phyloP scores from a whole-genome alignment of 2,888 invertebrate genomes.

The Steinernema scapterisci region DNA sequence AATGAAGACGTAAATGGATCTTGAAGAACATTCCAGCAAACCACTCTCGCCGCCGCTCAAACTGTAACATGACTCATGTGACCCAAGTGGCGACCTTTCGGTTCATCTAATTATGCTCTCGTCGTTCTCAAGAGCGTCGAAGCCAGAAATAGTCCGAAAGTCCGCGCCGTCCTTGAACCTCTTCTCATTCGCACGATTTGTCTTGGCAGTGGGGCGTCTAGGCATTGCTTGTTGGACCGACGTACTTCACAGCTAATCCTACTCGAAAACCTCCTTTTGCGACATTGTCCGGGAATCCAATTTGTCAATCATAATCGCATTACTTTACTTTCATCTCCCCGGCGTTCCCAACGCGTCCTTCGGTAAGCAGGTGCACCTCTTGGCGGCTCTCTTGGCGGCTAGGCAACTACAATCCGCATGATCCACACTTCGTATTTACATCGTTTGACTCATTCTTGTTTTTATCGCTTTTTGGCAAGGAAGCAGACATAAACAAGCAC shows the following conservation, averaged over 20 bases:
- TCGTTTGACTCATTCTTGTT: neutral
- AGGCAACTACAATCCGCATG: neutral
- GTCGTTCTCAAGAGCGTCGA: neutral
- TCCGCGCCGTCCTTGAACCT: neutral
- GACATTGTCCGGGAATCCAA: neutral
- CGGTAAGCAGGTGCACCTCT: neutral
- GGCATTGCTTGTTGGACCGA: neutral
- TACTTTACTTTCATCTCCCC: neutral
- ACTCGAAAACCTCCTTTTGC: neutral
- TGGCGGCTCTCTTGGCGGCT: neutral
- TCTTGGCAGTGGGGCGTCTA: neutral
- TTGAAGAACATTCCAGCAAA: too few species aligned
- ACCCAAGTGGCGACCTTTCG: neutral
- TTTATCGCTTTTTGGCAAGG: neutral
- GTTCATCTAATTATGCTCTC: constrained; percentile 16
- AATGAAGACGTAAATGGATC: too few species aligned
- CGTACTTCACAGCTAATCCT: neutral
- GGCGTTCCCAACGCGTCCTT: neutral
- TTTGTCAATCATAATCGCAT: constrained; percentile 28
- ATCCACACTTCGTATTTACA: neutral
- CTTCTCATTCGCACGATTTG: neutral
- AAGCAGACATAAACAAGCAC: neutral
- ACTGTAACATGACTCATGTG: neutral
- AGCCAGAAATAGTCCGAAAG: neutral
- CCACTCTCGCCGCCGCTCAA: too few species aligned